phyloP scores from a whole-genome alignment of 2,797 vertebrate genomes.

The Hapalemur alaotrensis region DNA sequence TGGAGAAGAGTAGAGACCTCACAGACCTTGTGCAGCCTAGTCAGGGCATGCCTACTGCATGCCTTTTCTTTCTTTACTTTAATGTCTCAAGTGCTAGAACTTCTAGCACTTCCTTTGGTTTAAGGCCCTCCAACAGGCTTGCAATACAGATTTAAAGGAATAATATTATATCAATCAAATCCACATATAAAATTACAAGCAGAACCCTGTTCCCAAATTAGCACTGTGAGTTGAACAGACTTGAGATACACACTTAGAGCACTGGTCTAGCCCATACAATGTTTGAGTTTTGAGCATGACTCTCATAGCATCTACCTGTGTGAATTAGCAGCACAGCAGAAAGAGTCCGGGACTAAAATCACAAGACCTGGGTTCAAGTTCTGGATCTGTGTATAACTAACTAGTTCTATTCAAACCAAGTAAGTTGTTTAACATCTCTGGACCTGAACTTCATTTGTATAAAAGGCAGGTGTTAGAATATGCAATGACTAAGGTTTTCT shows the following conservation, averaged over 20 bases:
- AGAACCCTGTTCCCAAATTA: neutral
- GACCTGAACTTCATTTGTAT: neutral
- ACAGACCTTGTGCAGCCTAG: accelerated
- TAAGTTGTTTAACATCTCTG: neutral
- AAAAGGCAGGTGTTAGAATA: neutral
- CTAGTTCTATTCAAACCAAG: neutral
- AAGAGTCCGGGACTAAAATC: neutral
- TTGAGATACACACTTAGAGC: neutral
- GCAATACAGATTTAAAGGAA: neutral
- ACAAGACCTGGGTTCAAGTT: neutral
- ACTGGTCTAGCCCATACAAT: neutral
- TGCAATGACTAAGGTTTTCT: neutral
- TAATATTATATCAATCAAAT: neutral
- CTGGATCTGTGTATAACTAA: neutral
- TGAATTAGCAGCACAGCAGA: neutral
- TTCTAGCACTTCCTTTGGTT: neutral
- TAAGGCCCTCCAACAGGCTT: neutral
- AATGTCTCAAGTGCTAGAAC: neutral
- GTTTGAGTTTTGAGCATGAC: neutral
- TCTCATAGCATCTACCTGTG: neutral
- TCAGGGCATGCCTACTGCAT: neutral
- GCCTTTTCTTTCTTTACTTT: neutral
- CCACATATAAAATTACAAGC: neutral
- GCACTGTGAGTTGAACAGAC: neutral
- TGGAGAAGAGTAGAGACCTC: neutral